Evolutionary conservation across 2,888 invertebrate genomes (phyloP).

Genomic region (Leptura quadrifasciata): DNA sequence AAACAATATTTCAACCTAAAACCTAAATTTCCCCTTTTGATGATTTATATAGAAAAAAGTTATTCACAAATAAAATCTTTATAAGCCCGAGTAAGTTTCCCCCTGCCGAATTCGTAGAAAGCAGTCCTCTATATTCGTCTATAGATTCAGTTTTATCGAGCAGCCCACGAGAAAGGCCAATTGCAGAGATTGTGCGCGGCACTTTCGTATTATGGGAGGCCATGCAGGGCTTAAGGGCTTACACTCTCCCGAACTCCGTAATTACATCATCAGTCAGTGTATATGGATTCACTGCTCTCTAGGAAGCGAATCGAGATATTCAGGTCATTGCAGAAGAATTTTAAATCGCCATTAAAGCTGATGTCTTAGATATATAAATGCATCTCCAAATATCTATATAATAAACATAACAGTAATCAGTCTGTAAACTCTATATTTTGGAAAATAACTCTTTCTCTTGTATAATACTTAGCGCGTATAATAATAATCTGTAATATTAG

Average conservation of each 20-base stretch:
- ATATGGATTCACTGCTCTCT: slow-evolving; percentile 38
- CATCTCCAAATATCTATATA: background rate
- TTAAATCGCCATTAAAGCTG: background rate
- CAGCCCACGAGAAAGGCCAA: slow-evolving; percentile 35
- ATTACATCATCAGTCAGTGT: slow-evolving; percentile 52
- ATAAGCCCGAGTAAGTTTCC: background rate
- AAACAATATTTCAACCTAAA: too few relatives aligned
- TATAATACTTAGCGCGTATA: too few relatives aligned
- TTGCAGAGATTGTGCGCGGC: slow-evolving; percentile 39
- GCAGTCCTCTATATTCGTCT: slow-evolving; percentile 31
- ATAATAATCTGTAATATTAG: too few relatives aligned
- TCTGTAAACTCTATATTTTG: too few relatives aligned
- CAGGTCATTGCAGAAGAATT: background rate
- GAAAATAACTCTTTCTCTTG: too few relatives aligned
- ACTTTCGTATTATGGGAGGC: slow-evolving; percentile 31
- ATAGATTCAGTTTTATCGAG: slow-evolving; percentile 39
- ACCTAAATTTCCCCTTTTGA: background rate
- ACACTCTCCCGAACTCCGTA: slow-evolving; percentile 43
- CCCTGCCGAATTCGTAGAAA: slow-evolving; percentile 11
- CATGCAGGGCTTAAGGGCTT: slow-evolving; percentile 37
- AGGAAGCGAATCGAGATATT: slow-evolving; percentile 9
- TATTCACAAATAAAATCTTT: slow-evolving; percentile 7
- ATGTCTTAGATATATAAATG: background rate
- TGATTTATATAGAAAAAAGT: background rate
- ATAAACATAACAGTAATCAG: too few relatives aligned